Conservation (phyloP, 1,140 invertebrate species). For the Macrostomum lignano region DNA sequence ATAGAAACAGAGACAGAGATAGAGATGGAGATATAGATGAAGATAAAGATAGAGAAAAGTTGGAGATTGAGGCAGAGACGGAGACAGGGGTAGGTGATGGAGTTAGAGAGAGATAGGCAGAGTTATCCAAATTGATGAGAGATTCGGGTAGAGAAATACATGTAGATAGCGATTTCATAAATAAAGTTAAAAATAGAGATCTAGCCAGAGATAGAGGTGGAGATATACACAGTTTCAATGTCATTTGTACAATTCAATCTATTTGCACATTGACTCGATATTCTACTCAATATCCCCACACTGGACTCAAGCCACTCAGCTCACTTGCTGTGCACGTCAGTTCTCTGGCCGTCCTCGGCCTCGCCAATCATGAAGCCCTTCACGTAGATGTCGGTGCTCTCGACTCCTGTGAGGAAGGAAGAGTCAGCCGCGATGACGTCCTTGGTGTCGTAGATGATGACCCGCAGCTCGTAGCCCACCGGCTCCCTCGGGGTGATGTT, state of each 20-base stretch:
- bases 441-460: constrained; percentile 28
- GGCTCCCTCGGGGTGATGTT: constrained; percentile 26
- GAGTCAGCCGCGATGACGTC: constrained; percentile 29
- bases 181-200: too few species aligned
- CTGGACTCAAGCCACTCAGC: neutral
- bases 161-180: too few species aligned
- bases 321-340: constrained; percentile 31
- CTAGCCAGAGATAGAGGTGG: too few species aligned
- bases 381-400: constrained; percentile 31
- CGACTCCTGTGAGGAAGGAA: constrained; percentile 33
- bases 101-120: too few species aligned
- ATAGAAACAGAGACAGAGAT: constrained; percentile 11
- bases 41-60: too few species aligned
- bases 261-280: too few species aligned
- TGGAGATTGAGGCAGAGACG: too few species aligned
- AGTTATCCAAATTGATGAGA: too few species aligned
- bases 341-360: constrained; percentile 28
- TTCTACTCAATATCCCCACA: neutral
- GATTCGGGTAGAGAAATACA: too few species aligned
- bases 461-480: constrained; percentile 31
- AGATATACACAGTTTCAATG: too few species aligned
- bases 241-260: too few species aligned
- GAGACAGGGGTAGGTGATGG: too few species aligned
- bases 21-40: constrained; percentile 35
- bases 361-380: constrained; percentile 28